Conservation (phyloP, 2,797 vertebrate genomes). For the Poeciliopsis infans region DNA sequence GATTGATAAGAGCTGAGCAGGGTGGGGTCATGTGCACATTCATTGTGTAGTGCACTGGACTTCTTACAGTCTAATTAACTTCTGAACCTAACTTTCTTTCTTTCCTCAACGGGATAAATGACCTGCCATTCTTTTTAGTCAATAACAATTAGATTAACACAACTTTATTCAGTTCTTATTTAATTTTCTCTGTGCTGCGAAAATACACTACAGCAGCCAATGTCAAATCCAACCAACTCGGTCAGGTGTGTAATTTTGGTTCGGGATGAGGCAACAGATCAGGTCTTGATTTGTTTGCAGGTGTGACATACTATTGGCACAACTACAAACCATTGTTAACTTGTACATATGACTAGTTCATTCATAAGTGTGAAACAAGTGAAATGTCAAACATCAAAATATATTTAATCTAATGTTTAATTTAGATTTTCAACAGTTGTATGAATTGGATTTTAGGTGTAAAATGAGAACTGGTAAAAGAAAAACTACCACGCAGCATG, state of each 20-base stretch:
- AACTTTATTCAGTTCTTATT: background rate
- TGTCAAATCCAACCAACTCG: background rate
- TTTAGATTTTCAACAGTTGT: background rate
- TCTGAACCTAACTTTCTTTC: background rate
- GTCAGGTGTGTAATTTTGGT: background rate
- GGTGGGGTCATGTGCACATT: too few species aligned
- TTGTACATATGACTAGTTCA: background rate
- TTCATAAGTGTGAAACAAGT: background rate
- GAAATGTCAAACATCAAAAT: background rate
- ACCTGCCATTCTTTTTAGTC: background rate
- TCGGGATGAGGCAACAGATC: background rate
- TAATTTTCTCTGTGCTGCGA: background rate
- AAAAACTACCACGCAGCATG: slow-evolving; percentile 27
- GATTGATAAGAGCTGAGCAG: background rate
- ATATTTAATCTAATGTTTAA: background rate
- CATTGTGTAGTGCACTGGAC: too few species aligned
- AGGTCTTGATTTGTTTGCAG: background rate
- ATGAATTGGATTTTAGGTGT: background rate
- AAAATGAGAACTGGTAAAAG: slow-evolving; percentile 14
- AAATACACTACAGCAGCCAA: background rate
- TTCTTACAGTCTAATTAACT: background rate
- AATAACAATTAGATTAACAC: background rate
- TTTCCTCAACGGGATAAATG: background rate
- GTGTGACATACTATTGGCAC: background rate
- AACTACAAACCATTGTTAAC: background rate